Percentiles rank a stretch among this genome's conserved stretches.
phyloP scores from a whole-genome alignment of 2,113 vertebrate genomes.

The Trichomycterus rosablanca region DNA sequence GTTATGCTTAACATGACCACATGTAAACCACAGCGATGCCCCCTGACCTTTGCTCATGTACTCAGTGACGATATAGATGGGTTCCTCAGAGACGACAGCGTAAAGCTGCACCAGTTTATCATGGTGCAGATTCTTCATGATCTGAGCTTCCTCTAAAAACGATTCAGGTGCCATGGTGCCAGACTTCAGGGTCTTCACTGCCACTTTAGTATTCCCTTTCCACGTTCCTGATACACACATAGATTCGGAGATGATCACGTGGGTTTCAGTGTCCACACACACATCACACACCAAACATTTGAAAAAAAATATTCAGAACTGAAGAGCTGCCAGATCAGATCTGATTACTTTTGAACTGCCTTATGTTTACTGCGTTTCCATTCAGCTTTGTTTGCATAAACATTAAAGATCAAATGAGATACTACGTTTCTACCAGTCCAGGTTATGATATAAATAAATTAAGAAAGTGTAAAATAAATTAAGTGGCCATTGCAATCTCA shows the following conservation, averaged over 20 bases:
- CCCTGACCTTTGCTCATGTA: slow-evolving; percentile 93
- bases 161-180: slow-evolving; percentile 98
- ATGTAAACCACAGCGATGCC: background rate
- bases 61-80: slow-evolving; percentile 96
- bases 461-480: too few species aligned
- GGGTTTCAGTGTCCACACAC: background rate
- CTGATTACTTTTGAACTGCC: too few species aligned
- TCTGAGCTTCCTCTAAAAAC: slow-evolving; percentile 96
- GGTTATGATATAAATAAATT: too few species aligned
- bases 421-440: too few species aligned
- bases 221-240: slow-evolving; percentile 76
- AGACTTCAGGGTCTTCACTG: slow-evolving; percentile 95
- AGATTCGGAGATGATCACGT: background rate
- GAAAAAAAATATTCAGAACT: too few species aligned
- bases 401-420: too few species aligned
- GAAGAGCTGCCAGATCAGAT: too few species aligned
- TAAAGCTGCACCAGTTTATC: slow-evolving; percentile 97
- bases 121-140: slow-evolving; percentile 97
- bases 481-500: too few species aligned
- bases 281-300: slow-evolving; percentile 3
- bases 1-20: background rate
- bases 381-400: too few species aligned
- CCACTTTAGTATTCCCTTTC: slow-evolving; percentile 99
- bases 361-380: too few species aligned
- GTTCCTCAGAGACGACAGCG: slow-evolving; percentile 94